Base-by-base conservation (phyloP, 2,888 invertebrate species). In the Corythucha ciliata region DNA sequence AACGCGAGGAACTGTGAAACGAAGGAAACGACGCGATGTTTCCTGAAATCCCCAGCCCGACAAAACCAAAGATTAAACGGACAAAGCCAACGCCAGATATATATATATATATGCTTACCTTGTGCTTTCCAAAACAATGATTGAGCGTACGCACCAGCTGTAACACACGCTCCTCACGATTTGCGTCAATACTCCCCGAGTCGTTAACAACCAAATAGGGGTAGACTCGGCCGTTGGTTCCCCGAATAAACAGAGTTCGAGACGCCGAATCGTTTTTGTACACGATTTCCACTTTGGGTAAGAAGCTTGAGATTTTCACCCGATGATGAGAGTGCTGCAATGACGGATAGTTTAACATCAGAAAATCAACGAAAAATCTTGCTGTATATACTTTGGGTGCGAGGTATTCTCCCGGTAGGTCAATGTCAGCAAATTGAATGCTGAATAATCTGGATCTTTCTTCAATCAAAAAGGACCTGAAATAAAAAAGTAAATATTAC, bases 261-360 rank as follows among this genome's bases (percentile, higher is more conserved):
- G 93, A 91, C 0, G 91, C 88, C 0, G 91, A 88, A 65, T 92
- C 92, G 70, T 93, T 92, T 65, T 94, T 93, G 69, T 92, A 90
- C 0, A 94, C 92, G 26, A 96, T 88, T 67, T 97, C 94, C 0
- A 96, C 93, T n/a, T 90, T 76, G 0, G 96, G 96, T 87, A 96
- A 93, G 69, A 97, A 96, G 48, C 96, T 75, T 0, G 94, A 89
- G 54, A 97, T 94, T 54, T 90, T 78, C 21, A 96, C 91, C 68
- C 89, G 93, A 70, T 96, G 97, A 70, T 96, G 92, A 3, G 88
- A 87, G 65, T 93, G 92, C 69, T 78, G 68, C 41, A 44, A 65
- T 12, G 37, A 37, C 12, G 40, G 8, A 8, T 37, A 12, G 14
- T 12, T 12, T 37, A 8, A 37, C 10, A 37, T 37, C 10, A 37